These are phyloP conservation scores for Glomeris maerens DNA, from an alignment of 1,140 invertebrate genomes.

Conservation along the genomic window DNA sequence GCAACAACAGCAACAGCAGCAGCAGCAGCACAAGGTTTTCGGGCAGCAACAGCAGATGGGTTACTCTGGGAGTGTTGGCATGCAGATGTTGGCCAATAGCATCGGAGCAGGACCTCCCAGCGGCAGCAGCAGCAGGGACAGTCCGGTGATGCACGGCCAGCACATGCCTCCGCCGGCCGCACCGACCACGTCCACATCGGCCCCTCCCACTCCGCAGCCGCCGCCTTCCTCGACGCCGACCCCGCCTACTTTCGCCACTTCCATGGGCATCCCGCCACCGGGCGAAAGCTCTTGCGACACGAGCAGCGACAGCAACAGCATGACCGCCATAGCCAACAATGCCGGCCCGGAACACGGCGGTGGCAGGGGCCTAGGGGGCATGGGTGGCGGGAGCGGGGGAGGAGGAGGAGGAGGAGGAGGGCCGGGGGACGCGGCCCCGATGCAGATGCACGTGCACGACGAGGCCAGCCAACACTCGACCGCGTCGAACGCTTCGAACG, in stretches of 20 bases:
- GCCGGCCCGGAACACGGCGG: not conserved
- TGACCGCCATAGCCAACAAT: not conserved
- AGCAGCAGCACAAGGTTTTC: too few species aligned
- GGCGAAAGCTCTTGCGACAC: conserved; percentile 1
- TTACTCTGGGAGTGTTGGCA: too few species aligned
- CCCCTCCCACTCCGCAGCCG: not conserved
- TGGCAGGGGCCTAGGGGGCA: too few species aligned
- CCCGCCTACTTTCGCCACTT: not conserved
- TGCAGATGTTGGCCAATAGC: too few species aligned
- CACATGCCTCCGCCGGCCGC: not conserved
- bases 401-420: not conserved
- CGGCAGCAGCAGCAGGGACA: not conserved
- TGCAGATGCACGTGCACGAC: conserved; percentile 56
- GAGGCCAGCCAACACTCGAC: conserved; percentile 84
- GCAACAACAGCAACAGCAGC: conserved; percentile 29
- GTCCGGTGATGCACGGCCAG: not conserved
- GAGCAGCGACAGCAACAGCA: not conserved
- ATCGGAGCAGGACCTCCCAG: not conserved
- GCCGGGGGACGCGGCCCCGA: conserved; percentile 44
- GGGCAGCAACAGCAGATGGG: too few species aligned
- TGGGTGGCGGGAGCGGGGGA: too few species aligned
- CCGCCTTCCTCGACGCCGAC: not conserved
- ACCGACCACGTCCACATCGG: not conserved
- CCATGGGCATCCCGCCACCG: not conserved
- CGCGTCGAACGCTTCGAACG: conserved; percentile 65